Evolutionary conservation across 2,888 invertebrate genomes (phyloP), one percentile per base, ranked within the genome.

Genomic region (Diloba caeruleocephala): DNA sequence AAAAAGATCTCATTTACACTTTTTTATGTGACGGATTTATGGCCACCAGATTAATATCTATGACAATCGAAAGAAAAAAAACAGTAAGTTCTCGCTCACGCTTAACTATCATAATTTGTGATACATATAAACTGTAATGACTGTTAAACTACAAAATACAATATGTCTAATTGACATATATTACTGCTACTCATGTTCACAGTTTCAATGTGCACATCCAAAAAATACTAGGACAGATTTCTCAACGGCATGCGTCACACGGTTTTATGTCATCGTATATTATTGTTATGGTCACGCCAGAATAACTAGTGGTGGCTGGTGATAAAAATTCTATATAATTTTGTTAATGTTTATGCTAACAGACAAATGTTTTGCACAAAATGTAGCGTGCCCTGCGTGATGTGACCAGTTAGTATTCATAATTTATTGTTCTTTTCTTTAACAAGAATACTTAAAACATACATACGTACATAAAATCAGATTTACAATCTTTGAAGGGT

Each of bases 261-360:
- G 25, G 41, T 74, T 77, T 76, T 75, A 78, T 58, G 66, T 51
- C 64, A 64, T 75, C 69, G 37, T 77, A 70, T 75, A 74, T 77
- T 70, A 67, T 66, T 68, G 62, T 74, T 71, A 69, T 70, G 63
- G 69, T 68, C 73, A 69, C 65, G 53, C 63, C 39, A 58, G 58
- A 71, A 69, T 63, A 66, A 61, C 71, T 54, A 43, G 36, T 46
- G 59, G 50, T 57, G 43, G 53, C 37, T 29, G 43, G 57, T 71
- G 45, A 54, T 71, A 74, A 71, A 58, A 58, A 61, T 48, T 67
- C 61, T 54, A 44, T 57, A 62, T 44, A 54, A 55, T 64, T 56
- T 58, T 36, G 39, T 62, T 65, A 59, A 68, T 65, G 55, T 69
- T 62, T 46, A 46, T 33, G 45, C 21, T 19, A 66, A 54, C 36